Evolutionary conservation across 2,888 invertebrate genomes (phyloP), one percentile per base, ranked within the genome.

Genomic region (Meghimatium bilineatum): DNA sequence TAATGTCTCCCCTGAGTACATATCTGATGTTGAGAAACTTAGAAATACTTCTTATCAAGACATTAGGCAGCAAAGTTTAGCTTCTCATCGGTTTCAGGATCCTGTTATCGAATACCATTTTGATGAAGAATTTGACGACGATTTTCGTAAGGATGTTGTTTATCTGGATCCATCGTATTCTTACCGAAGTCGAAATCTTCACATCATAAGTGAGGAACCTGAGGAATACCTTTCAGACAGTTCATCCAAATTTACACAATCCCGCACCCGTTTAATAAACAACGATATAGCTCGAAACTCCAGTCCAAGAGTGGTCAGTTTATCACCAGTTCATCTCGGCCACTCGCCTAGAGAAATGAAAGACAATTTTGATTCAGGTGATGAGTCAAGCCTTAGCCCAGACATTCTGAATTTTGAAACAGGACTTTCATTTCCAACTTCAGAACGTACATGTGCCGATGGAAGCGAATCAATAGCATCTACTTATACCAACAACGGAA

Each of bases 151-250:
- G 12, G 79, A 85, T 17, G 88, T 89, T 56, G 17, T 23, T 23
- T 87, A 88, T 60, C 80, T 85, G 23, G 76, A 87, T 1, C 85
- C 83, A 14, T 44, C 85, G 38, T 88, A 88, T 72, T 63, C 49
- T n/a, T 82, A 81, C 52, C 86, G 89, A 49, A 84, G 85, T 14
- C 85, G 88, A 38, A 89, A 87, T 14, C 52, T 88, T 23, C 89
- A 90, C 60, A 88, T 90, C n/a, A 90, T 91, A 26, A 85, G 87
- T 67, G 90, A 91, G 78, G 90, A 90, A 76, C 86, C 90, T 0
- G 90, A 90, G n/a, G 90, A 86, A 3, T 72, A 81, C 0, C 82
- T 85, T 1, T 84, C 83, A n/a, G 76, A 80, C 8, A 72, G 34
- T n/a, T 69, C 79, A 3, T 44, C 72, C 36, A 81, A 79, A 20